A percentile compares a stretch with the other conserved stretches of the same genome.
These are phyloP conservation scores for Scaptomyza graminum DNA, from an alignment of 1,140 invertebrate genomes.

Conservation along the genomic window DNA sequence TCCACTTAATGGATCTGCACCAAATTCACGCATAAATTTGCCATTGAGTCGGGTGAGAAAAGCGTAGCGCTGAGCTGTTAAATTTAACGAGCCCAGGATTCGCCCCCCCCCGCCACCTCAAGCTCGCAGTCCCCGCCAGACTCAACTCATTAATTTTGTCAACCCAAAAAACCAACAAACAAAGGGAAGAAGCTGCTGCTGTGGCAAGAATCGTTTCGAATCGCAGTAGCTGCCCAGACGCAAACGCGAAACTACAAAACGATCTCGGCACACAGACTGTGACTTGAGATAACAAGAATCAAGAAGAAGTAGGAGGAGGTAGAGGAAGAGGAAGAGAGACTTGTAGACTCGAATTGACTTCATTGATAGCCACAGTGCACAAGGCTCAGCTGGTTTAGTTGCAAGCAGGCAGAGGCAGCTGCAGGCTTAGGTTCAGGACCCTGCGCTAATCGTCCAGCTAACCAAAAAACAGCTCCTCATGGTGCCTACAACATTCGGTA, in stretches of 20 bases:
- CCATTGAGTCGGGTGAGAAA: conserved; percentile 52
- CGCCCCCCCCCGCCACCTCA: conserved; percentile 2
- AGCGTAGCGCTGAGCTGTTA: conserved; percentile 68
- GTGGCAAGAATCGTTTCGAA: conserved; percentile 36
- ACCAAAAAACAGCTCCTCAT: no score
- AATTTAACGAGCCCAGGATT: conserved; percentile 65
- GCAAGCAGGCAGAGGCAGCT: conserved; percentile 11
- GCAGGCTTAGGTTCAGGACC: conserved; percentile 56
- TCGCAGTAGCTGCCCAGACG: conserved; percentile 75
- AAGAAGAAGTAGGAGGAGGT: conserved; percentile 1
- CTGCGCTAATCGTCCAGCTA: conserved; percentile 65
- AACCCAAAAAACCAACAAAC: conserved; percentile 61
- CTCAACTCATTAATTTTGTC: conserved; percentile 81
- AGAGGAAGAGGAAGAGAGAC: not conserved
- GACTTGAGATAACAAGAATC: conserved; percentile 53
- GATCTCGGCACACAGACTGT: conserved; percentile 50
- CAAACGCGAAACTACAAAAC: conserved; percentile 67
- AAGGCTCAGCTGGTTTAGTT: conserved; percentile 25
- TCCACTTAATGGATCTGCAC: conserved; percentile 82
- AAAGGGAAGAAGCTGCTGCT: not conserved
- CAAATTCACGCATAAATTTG: conserved; percentile 83
- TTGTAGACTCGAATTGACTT: not conserved
- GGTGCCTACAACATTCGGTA: no score
- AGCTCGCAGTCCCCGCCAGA: conserved; percentile 18
- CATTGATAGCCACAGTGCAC: conserved; percentile 12